Evolutionary conservation across 2,888 invertebrate genomes (phyloP).

Genomic region (Cheilosia impressa): DNA sequence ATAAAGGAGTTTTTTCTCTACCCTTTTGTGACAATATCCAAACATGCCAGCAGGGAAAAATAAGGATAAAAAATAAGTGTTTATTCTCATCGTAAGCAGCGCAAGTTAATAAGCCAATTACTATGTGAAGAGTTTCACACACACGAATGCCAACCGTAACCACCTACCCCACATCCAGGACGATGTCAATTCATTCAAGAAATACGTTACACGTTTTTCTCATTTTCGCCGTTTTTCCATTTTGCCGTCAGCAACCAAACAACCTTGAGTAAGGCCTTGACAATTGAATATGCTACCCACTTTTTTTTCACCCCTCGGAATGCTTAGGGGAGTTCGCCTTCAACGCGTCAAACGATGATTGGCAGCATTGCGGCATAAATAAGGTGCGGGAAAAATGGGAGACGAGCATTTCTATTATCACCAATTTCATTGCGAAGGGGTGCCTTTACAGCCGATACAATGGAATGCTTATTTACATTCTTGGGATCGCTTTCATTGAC

Average conservation of each 20-base stretch:
- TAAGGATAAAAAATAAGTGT: not conserved
- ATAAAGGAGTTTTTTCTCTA: not conserved
- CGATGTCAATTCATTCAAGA: constrained; percentile 29
- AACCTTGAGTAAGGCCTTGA: constrained; percentile 48
- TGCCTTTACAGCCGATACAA: constrained; percentile 9
- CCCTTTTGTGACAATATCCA: not conserved
- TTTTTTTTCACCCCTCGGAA: not conserved
- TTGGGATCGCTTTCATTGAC: not conserved
- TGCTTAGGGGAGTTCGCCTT: constrained; percentile 6
- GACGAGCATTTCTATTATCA: constrained; percentile 1
- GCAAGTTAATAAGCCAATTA: constrained; percentile 25
- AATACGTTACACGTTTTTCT: constrained; percentile 31
- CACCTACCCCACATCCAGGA: constrained; percentile 9
- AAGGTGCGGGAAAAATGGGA: constrained; percentile 13
- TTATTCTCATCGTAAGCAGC: not conserved
- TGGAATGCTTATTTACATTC: constrained; percentile 4
- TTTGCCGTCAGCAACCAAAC: constrained; percentile 17
- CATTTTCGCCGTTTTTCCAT: constrained; percentile 18
- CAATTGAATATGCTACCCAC: constrained; percentile 5
- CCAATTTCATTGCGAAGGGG: constrained; percentile 2
- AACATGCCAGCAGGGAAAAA: not conserved
- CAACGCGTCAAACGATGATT: constrained; percentile 3
- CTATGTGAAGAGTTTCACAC: constrained; percentile 7
- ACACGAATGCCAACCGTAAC: not conserved
- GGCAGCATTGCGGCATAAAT: constrained; percentile 3